A percentile compares a stretch with the other conserved stretches of the same genome.
Evolutionary conservation across 2,797 vertebrate genomes (phyloP).

Genomic region (Brotula barbata): DNA sequence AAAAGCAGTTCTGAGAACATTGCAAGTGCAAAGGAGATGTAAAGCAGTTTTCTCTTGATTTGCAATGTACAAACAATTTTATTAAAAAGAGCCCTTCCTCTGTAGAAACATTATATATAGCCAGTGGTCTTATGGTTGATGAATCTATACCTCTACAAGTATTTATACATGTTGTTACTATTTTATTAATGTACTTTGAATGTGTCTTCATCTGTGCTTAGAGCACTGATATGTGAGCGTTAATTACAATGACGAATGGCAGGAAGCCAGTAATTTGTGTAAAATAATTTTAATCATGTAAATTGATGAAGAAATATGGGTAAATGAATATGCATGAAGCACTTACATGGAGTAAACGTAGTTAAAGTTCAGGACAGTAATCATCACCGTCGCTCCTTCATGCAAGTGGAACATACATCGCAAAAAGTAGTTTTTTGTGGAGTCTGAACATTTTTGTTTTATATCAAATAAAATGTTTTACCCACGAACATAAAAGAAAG

Average conservation of each 20-base stretch:
- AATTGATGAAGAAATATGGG: constrained; percentile 36
- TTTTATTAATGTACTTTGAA: constrained; percentile 19
- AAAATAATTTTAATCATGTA: constrained; percentile 39
- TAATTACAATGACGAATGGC: constrained; percentile 37
- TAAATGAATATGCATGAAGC: constrained; percentile 26
- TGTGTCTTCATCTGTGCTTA: constrained; percentile 25
- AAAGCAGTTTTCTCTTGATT: too few species aligned
- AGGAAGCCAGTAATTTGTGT: constrained; percentile 39
- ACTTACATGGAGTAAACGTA: constrained; percentile 36
- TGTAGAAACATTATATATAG: too few species aligned
- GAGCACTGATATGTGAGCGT: constrained; percentile 19
- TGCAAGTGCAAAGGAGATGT: too few species aligned
- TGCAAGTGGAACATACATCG: constrained; percentile 16
- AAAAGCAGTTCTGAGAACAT: too few species aligned
- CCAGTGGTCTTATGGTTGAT: too few species aligned
- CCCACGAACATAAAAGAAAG: too few species aligned
- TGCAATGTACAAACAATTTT: too few species aligned
- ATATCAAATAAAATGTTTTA: too few species aligned
- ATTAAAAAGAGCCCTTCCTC: too few species aligned
- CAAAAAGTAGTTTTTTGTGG: not conserved
- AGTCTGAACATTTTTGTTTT: not conserved
- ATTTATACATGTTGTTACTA: constrained; percentile 12
- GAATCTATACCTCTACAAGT: constrained; percentile 9
- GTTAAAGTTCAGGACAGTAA: constrained; percentile 23
- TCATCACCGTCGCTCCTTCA: constrained; percentile 24